Percentiles rank a stretch among this genome's conserved stretches.
Evolutionary conservation across 2,888 invertebrate genomes (phyloP).

Genomic region (Thyatira batis): DNA sequence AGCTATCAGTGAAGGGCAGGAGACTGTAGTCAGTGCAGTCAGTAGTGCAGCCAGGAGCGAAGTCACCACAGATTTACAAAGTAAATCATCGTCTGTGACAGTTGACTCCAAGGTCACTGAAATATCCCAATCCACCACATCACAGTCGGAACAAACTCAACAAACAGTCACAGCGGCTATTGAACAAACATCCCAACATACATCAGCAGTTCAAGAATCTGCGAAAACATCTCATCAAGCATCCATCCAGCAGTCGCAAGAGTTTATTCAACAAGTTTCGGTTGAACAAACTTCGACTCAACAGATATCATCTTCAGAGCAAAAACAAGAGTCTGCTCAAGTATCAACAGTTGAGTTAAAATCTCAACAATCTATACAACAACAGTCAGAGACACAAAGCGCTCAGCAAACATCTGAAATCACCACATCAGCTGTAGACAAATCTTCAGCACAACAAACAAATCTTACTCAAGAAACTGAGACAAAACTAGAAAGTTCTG

Average conservation of each 20-base stretch:
- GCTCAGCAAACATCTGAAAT: conserved; percentile 12
- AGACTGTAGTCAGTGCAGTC: conserved; percentile 33
- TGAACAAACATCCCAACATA: conserved; percentile 13
- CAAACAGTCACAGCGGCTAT: conserved; percentile 43
- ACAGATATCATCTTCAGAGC: conserved; percentile 14
- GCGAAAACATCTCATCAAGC: conserved; percentile 18
- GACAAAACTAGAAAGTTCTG: conserved; percentile 34
- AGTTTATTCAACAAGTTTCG: conserved; percentile 12
- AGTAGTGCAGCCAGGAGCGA: conserved; percentile 41
- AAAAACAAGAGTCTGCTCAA: conserved; percentile 9
- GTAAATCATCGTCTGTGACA: conserved; percentile 63
- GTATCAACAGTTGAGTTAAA: conserved; percentile 14
- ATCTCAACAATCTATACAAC: conserved; percentile 4
- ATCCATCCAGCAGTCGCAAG: conserved; percentile 18
- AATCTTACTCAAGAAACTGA: conserved; percentile 27
- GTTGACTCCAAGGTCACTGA: conserved; percentile 50
- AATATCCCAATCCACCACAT: conserved; percentile 44
- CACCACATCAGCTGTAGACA: conserved; percentile 9
- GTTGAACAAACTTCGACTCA: conserved; percentile 20
- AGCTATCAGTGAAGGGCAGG: conserved; percentile 54
- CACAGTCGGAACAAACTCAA: conserved; percentile 44
- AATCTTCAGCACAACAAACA: conserved; percentile 20
- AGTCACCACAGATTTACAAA: conserved; percentile 58
- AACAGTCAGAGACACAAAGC: not conserved
- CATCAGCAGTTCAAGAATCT: conserved; percentile 6